These are phyloP conservation scores for Hypomecis punctinalis DNA, from an alignment of 2,888 invertebrate genomes.

Conservation along the genomic window DNA sequence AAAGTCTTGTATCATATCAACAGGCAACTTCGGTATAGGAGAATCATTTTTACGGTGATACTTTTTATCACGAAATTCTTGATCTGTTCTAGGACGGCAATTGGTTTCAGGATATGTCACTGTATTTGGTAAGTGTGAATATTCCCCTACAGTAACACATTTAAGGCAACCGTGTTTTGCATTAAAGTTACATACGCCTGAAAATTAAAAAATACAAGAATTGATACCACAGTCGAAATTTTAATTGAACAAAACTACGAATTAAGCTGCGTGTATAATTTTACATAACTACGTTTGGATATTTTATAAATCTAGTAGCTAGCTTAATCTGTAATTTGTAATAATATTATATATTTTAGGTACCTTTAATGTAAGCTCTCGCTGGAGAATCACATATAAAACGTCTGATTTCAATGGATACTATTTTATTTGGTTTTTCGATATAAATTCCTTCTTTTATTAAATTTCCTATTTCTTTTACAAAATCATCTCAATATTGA, in stretches of 20 bases:
- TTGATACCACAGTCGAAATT: not conserved
- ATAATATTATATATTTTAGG: not conserved
- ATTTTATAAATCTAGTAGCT: no score
- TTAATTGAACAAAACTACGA: not conserved
- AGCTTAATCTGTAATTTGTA: not conserved
- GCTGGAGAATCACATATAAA: conserved; percentile 23
- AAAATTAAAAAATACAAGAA: not conserved
- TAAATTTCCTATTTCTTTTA: conserved; percentile 19
- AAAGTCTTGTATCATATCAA: conserved; percentile 47
- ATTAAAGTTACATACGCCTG: conserved; percentile 8
- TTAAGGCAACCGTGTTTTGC: conserved; percentile 22
- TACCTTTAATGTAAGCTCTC: conserved; percentile 11
- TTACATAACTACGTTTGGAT: no score
- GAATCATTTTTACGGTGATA: conserved; percentile 12
- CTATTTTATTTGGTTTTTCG: not conserved
- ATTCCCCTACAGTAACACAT: conserved; percentile 30
- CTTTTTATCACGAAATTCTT: conserved; percentile 9
- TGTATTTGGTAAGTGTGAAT: conserved; percentile 18
- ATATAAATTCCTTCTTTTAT: not conserved
- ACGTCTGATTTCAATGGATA: conserved; percentile 31
- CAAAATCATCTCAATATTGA: conserved; percentile 29
- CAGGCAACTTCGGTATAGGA: conserved; percentile 20
- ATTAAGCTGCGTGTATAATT: no score
- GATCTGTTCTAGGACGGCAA: not conserved
- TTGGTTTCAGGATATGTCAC: conserved; percentile 1